phyloP scores from a whole-genome alignment of 2,113 vertebrate species.

The Ornithorhynchus anatinus region DNA sequence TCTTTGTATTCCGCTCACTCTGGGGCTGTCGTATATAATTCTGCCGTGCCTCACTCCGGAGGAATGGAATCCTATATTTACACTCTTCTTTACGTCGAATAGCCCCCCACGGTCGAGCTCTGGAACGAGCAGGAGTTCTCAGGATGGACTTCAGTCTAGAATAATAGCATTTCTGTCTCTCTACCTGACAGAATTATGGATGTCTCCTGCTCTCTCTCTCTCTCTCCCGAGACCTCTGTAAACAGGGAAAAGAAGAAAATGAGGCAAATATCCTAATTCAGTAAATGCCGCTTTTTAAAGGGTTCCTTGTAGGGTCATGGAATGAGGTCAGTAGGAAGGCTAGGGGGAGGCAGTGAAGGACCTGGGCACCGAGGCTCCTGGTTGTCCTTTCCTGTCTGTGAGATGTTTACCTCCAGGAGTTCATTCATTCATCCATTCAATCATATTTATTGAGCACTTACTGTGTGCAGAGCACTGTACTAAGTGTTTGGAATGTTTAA shows the following conservation, averaged over 20 bases:
- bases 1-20: neutral
- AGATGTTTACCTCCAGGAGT: too few species aligned
- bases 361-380: too few species aligned
- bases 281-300: neutral
- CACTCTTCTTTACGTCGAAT: neutral
- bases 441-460: too few species aligned
- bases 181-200: neutral
- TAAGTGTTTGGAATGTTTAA: too few species aligned
- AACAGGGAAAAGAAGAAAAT: neutral
- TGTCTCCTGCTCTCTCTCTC: neutral
- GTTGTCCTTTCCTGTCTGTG: too few species aligned
- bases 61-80: neutral
- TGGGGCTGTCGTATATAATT: neutral
- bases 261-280: neutral
- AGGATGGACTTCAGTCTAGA: neutral
- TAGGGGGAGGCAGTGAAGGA: too few species aligned
- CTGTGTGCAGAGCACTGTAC: too few species aligned
- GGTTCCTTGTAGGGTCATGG: too few species aligned
- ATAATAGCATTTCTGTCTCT: neutral
- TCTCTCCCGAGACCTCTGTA: neutral
- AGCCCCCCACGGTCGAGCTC: neutral
- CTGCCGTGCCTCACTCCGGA: neutral
- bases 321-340: too few species aligned
- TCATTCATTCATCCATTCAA: too few species aligned
- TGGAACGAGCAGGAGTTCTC: neutral